Base-by-base conservation (phyloP, 64 coral and sea anemone species). In the Pachyseris speciosa region DNA sequence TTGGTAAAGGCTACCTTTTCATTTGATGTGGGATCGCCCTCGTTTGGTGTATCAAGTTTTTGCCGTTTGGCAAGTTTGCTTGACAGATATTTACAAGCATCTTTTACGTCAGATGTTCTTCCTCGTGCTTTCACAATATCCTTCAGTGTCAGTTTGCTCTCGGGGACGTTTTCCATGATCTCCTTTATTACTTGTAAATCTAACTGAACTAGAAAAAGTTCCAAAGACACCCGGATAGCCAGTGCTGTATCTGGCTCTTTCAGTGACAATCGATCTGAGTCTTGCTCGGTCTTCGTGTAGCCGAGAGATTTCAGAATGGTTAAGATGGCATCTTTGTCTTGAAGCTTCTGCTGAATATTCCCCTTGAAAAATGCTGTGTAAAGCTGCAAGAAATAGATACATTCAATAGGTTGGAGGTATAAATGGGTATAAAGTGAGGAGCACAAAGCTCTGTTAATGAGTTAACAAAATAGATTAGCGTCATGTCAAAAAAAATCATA, bases 301-400 rank as follows among this genome's bases (percentile, higher is more conserved):
- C 77, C 77, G 8, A 80, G 52, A 61, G 53, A 59, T 36, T 80
- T 22, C 9, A 80, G 53, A 20, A 80, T 60, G 1, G 28, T 34
- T 22, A 80, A 55, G 8, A 61, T 80, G 6, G 12, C 31, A 3
- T 80, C 77, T 26, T 2, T 39, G 34, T 80, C 77, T 34, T 63
- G 51, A 22, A 80, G 77, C 15, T 80, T 16, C 3, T 37, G 19
- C 53, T 40, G 27, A n/a, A 80, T 22, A 20, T 80, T 80, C 1
- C 17, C n/a, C 32, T 80, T 80, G 11, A 80, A 80, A 61, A 61
- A 80, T 5, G 53, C 77, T 0, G 77, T 80, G 77, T 80, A 80
- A 80, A 80, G 52, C 77, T 80, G 76, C 7, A 37, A 60, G 5
- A 80, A n/a, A n/a, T n/a, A n/a, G n/a, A n/a, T n/a, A n/a, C n/a